Evolutionary conservation across 1,140 invertebrate species (phyloP).

Genomic region (Telenomus remus): DNA sequence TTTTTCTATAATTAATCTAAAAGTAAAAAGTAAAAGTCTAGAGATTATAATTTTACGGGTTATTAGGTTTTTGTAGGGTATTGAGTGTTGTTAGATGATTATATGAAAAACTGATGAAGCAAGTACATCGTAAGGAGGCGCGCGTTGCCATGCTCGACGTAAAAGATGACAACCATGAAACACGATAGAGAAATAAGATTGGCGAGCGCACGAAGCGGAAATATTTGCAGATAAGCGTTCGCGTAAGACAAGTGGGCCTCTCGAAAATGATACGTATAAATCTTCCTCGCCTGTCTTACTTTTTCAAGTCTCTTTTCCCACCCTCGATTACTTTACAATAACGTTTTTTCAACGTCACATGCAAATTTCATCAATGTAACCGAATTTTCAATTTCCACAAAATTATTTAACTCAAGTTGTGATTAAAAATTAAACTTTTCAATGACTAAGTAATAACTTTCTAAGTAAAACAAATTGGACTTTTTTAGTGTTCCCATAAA

Average conservation of each 20-base stretch:
- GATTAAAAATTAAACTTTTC: too few species aligned
- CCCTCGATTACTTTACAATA: too few species aligned
- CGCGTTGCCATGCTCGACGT: constrained; percentile 18
- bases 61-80: constrained; percentile 21
- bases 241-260: constrained; percentile 28
- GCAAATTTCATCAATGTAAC: too few species aligned
- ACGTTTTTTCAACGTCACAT: too few species aligned
- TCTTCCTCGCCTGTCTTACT: constrained; percentile 2
- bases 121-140: constrained; percentile 20
- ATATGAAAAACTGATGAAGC: constrained; percentile 29
- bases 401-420: too few species aligned
- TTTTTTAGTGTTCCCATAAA: too few species aligned
- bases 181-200: constrained; percentile 56
- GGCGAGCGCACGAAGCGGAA: constrained; percentile 45
- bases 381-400: too few species aligned
- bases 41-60: constrained; percentile 19
- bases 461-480: too few species aligned
- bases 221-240: constrained; percentile 51
- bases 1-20: too few species aligned
- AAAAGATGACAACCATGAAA: constrained; percentile 52
- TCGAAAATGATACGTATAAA: constrained; percentile 36
- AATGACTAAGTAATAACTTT: too few species aligned
- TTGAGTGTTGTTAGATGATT: constrained; percentile 23
- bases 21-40: background rate
- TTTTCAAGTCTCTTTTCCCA: background rate